These are phyloP conservation scores for Patella depressa DNA, from an alignment of 2,888 invertebrate genomes.

Conservation along the genomic window DNA sequence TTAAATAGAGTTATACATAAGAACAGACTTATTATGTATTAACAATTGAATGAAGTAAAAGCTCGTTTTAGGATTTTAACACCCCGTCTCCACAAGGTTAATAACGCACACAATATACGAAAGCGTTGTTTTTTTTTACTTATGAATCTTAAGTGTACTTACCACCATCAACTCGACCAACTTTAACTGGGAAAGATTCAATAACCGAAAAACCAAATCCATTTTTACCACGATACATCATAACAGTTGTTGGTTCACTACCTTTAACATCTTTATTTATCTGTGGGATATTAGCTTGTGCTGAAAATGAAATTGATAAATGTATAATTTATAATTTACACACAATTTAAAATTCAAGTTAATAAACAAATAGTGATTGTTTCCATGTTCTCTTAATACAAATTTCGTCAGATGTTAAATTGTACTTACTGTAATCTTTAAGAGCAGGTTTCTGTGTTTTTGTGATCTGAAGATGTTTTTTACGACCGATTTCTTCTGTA, in stretches of 20 bases:
- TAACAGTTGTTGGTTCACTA: conserved; percentile 56
- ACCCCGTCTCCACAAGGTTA: too few relatives aligned
- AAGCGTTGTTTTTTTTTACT: too few relatives aligned
- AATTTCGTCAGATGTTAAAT: too few relatives aligned
- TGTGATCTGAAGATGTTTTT: conserved; percentile 71
- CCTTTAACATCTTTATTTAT: conserved; percentile 64
- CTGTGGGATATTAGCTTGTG: conserved; percentile 52
- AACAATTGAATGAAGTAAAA: neutral
- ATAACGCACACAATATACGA: too few relatives aligned
- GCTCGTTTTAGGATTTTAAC: neutral
- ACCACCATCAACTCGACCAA: conserved; percentile 66
- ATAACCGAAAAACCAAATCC: conserved; percentile 69
- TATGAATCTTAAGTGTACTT: conserved; percentile 13
- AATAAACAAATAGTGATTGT: too few relatives aligned
- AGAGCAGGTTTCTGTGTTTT: conserved; percentile 44
- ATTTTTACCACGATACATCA: conserved; percentile 55
- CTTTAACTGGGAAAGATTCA: conserved; percentile 66
- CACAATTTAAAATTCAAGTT: too few relatives aligned
- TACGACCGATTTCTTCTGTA: conserved; percentile 77
- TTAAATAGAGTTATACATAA: too few relatives aligned
- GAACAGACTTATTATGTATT: too few relatives aligned
- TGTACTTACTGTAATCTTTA: conserved; percentile 45
- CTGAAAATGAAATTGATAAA: conserved; percentile 34
- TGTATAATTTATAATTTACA: too few relatives aligned
- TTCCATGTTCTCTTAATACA: too few relatives aligned